These are phyloP conservation scores for Felis chaus DNA, from an alignment of 2,113 vertebrate species.

Conservation along the genomic window DNA sequence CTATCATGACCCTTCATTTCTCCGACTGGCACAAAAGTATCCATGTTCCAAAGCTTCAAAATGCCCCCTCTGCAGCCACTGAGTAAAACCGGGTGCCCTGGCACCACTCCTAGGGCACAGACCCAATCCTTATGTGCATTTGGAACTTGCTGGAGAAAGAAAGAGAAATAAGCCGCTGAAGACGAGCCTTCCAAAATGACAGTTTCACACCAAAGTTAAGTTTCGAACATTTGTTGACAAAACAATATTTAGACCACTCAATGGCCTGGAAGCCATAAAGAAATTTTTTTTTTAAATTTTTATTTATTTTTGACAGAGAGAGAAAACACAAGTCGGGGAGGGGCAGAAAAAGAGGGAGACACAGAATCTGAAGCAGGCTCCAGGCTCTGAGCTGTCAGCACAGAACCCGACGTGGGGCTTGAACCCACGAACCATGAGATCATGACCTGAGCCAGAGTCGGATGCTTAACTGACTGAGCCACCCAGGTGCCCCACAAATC, in stretches of 20 bases:
- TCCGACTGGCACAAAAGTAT: constrained; percentile 88
- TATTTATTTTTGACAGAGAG: too few relatives aligned
- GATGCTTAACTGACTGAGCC: too few relatives aligned
- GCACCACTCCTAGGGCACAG: constrained; percentile 91
- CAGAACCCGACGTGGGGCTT: too few relatives aligned
- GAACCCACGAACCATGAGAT: too few relatives aligned
- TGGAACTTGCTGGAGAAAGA: constrained; percentile 89
- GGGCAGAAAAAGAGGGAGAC: too few relatives aligned
- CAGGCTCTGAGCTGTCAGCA: too few relatives aligned
- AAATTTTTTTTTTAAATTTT: background rate
- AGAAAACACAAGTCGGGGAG: too few relatives aligned
- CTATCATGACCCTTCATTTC: constrained; percentile 95
- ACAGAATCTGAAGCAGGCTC: too few relatives aligned
- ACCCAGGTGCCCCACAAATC: background rate
- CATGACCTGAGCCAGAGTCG: too few relatives aligned
- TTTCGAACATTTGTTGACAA: background rate
- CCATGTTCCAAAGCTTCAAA: constrained; percentile 94
- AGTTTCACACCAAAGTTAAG: background rate
- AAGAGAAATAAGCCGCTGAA: background rate
- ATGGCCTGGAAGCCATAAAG: background rate
- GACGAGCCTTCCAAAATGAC: background rate
- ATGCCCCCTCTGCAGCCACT: constrained; percentile 94
- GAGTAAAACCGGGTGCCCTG: constrained; percentile 87
- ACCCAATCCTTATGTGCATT: constrained; percentile 94
- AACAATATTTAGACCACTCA: background rate